Evolutionary conservation across 2,113 vertebrate species (phyloP).

Genomic region (Takifugu bimaculatus): DNA sequence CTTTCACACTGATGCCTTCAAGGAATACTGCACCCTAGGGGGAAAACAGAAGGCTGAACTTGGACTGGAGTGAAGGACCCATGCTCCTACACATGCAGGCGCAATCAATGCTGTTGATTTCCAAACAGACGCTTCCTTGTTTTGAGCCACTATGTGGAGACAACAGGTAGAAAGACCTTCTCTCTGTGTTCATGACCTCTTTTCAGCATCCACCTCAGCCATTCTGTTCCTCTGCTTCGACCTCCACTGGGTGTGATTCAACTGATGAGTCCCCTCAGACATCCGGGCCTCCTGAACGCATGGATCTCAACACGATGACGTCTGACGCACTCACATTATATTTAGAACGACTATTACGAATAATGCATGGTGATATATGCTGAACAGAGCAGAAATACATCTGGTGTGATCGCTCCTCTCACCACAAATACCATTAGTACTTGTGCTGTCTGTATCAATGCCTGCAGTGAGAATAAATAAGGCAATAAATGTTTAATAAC

Average conservation of each 20-base stretch:
- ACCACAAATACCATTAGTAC: background rate
- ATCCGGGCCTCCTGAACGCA: background rate
- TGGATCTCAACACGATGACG: background rate
- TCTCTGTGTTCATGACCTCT: background rate
- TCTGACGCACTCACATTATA: background rate
- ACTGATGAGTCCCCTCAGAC: background rate
- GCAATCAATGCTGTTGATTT: slow-evolving; percentile 4
- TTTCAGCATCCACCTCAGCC: slow-evolving; percentile 1
- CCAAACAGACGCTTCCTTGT: slow-evolving; percentile 32
- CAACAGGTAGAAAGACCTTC: slow-evolving; percentile 4
- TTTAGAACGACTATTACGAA: background rate
- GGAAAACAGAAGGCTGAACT: slow-evolving; percentile 37
- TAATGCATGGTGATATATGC: slow-evolving; percentile 1
- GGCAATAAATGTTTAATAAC: too few species aligned
- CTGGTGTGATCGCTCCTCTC: background rate
- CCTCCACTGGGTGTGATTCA: background rate
- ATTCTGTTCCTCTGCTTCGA: background rate
- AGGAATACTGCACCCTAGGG: slow-evolving; percentile 90
- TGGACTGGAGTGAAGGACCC: slow-evolving; percentile 17
- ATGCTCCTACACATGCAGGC: slow-evolving; percentile 39
- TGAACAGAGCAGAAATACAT: slow-evolving; percentile 6
- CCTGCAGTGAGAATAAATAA: too few species aligned
- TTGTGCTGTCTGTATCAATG: too few species aligned
- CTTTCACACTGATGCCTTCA: slow-evolving; percentile 90
- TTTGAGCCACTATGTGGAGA: slow-evolving; percentile 14